Evolutionary conservation across 2,113 vertebrate genomes (phyloP), one percentile per base, ranked within the genome.

Genomic region (Leptodactylus fuscus): DNA sequence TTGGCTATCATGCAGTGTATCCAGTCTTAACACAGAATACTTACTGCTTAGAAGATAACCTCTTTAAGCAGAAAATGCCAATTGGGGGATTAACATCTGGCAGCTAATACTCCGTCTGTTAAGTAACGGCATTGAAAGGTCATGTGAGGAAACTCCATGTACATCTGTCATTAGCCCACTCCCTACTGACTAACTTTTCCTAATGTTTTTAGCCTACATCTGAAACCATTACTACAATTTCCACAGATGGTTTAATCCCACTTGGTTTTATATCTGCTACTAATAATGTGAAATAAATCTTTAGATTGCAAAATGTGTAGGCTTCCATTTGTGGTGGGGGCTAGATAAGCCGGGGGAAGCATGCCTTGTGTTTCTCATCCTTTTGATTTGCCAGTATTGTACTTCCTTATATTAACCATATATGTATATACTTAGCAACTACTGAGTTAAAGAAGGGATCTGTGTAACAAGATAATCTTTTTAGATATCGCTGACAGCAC

Each of bases 21-120:
- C 65, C 76, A 81, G 62, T 77, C 77, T 81, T 81, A 81, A 27
- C 77, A 36, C 65, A 46, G 77, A 27, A 80, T 86, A 81, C 36
- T 86, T 86, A 86, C 48, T 86, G 67, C 77, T 86, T 81, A 86
- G 77, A 86, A 55, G 74, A 73, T 86, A 86, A 86, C 84, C 84
- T 71, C 76, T 86, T 86, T 86, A 86, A 81, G 84, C 76, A 86
- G 77, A 86, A 86, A 86, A 86, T 86, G 77, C 77, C 84, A 86
- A 81, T 81, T 81, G 55, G 77, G 9, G 65, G 84, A 81, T 86
- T 86, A 86, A 86, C 84, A 86, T 81, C 84, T 86, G 84, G 84
- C 77, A 86, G 84, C 77, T 86, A 81, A 86, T 86, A 69, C 58
- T 73, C 84, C 77, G 51, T 86, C 84, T 86, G 84, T 73, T 71